Conservation (phyloP, 2,888 invertebrate species). For the Pinctada fucata region DNA sequence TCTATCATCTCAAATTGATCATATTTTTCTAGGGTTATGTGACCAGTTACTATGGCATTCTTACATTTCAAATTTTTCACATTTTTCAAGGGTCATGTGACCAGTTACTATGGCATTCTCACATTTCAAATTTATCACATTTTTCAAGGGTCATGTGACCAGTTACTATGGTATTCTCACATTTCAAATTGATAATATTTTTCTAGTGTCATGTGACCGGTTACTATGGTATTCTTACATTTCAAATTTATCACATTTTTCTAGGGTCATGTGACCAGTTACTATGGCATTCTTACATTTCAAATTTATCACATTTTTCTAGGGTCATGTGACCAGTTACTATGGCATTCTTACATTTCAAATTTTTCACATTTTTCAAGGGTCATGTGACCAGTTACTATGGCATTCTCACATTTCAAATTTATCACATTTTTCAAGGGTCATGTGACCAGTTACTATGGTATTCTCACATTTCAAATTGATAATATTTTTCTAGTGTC, state of each 20-base stretch:
- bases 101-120: too few relatives aligned
- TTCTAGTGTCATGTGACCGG: conserved; percentile 77
- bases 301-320: too few relatives aligned
- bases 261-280: conserved; percentile 96
- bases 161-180: too few relatives aligned
- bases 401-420: too few relatives aligned
- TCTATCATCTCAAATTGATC: too few relatives aligned
- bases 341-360: too few relatives aligned
- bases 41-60: conserved; percentile 92
- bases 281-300: conserved; percentile 83
- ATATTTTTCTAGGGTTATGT: conserved; percentile 87
- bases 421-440: conserved; percentile 77
- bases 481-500: conserved; percentile 82
- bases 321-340: too few relatives aligned
- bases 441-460: conserved; percentile 79
- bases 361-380: conserved; percentile 81
- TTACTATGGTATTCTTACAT: conserved; percentile 82
- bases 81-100: too few relatives aligned
- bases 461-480: conserved; percentile 77
- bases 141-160: too few relatives aligned
- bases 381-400: conserved; percentile 82
- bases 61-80: too few relatives aligned
- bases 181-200: not conserved
- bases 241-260: conserved; percentile 36
- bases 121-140: too few relatives aligned